Evolutionary conservation across 2,797 vertebrate species (phyloP).

Genomic region (Cyclura pinguis): DNA sequence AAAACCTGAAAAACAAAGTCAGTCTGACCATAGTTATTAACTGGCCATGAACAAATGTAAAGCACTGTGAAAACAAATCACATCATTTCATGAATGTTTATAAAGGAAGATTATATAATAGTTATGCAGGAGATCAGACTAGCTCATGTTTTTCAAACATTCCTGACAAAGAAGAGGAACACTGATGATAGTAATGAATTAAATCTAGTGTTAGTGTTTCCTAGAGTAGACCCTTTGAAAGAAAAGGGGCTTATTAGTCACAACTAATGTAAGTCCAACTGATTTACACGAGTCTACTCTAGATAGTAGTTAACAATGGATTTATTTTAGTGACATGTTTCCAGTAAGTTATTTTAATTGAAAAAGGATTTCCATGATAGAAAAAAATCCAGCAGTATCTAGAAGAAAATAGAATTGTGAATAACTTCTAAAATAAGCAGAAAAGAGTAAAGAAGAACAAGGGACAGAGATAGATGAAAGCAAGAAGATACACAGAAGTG

Average conservation of each 20-base stretch:
- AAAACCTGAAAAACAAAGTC: conserved; percentile 8
- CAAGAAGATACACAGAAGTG: not conserved
- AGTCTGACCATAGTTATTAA: conserved; percentile 21
- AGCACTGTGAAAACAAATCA: conserved; percentile 9
- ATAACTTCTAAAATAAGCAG: not conserved
- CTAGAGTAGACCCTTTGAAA: not conserved
- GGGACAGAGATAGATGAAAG: not conserved
- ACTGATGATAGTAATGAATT: not conserved
- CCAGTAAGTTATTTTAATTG: not conserved
- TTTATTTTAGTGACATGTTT: not conserved
- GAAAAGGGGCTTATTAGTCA: not conserved
- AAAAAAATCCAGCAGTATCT: not conserved
- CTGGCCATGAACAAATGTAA: conserved; percentile 21
- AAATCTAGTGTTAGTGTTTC: not conserved
- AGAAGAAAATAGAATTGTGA: not conserved
- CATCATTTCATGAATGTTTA: conserved; percentile 13
- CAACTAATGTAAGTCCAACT: not conserved
- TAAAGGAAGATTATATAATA: conserved; percentile 2
- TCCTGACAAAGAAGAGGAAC: not conserved
- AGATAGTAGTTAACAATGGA: too few species aligned
- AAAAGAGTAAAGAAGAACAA: not conserved
- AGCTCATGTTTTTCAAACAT: not conserved
- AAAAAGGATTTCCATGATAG: too few species aligned
- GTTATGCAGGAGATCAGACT: not conserved
- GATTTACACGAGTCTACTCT: too few species aligned